A percentile compares a stretch with the other conserved stretches of the same genome.
These are phyloP conservation scores for Andrena bucephala DNA, from an alignment of 2,888 invertebrate species.

Conservation along the genomic window DNA sequence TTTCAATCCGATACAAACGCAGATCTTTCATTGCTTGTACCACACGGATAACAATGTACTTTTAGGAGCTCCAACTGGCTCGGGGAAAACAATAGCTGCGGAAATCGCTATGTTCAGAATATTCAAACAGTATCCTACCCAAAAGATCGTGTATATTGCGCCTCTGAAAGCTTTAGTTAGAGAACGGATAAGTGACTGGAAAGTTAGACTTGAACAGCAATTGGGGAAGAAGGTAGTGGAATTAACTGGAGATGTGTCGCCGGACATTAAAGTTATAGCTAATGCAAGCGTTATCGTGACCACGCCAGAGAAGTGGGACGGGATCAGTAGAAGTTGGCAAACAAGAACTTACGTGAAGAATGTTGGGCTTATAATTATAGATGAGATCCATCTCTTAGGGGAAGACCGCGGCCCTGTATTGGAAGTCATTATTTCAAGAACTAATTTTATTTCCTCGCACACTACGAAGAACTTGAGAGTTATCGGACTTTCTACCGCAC, in stretches of 20 bases:
- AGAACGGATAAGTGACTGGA: conserved; percentile 98
- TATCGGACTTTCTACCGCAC: conserved; percentile 97
- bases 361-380: conserved; percentile 97
- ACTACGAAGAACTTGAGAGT: conserved; percentile 94
- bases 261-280: conserved; percentile 93
- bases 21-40: conserved; percentile 98
- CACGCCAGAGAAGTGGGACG: conserved; percentile 99
- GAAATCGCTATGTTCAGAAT: conserved; percentile 98
- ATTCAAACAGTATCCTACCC: conserved; percentile 92
- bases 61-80: conserved; percentile 97
- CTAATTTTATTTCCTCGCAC: conserved; percentile 97
- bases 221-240: conserved; percentile 95
- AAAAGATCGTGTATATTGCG: conserved; percentile 98
- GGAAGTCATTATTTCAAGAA: conserved; percentile 99
- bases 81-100: conserved; percentile 99
- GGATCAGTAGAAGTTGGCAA: conserved; percentile 99
- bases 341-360: conserved; percentile 97
- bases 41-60: conserved; percentile 97
- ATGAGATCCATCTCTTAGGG: conserved; percentile 98
- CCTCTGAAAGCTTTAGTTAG: conserved; percentile 98
- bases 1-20: conserved; percentile 99
- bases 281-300: conserved; percentile 97
- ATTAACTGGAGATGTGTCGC: conserved; percentile 96
- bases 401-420: conserved; percentile 95
- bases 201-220: conserved; percentile 90